Evolutionary conservation across 2,113 vertebrate genomes (phyloP), one percentile per base, ranked within the genome.

Genomic region (Melanerpes formicivorus): DNA sequence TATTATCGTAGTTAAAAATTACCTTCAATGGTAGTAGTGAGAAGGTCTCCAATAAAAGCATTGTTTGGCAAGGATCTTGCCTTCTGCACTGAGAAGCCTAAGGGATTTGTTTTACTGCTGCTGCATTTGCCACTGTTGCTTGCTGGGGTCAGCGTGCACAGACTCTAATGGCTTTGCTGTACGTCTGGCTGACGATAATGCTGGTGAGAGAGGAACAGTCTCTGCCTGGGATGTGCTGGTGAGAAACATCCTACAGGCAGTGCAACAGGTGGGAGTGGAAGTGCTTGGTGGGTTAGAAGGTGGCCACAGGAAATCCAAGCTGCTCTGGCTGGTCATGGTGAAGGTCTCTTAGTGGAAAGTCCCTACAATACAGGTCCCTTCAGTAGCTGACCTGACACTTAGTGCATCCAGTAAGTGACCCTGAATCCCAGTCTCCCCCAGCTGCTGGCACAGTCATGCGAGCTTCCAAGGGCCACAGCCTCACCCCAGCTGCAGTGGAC

Each of bases 351-450:
- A 9, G 18, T 16, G 12, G 18, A 32, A 40, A 29, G n/a, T 50
- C 13, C 1, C 1, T 29, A 11, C 14, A 27, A 14, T 0, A 0
- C n/a, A 15, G 27, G 29, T 64, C 48, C 10, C 10, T 21, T 10
- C 21, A 21, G 6, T 9, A 63, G 64, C 30, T 54, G 37, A 10
- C 56, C 50, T 11, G 40, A 27, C 22, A 7, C 30, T 34, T 29
- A 25, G 5, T 32, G 32, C 58, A 2, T 25, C 10, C 11, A 10
- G n/a, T 37, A 65, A 6, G n/a, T 29, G 37, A 11, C 14, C 21
- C n/a, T 26, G 60, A 26, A n/a, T 73, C 19, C 80, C 37, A 55
- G 30, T 54, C 25, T 40, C n/a, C 18, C 21, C 29, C 34, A 29
- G 34, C 29, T 48, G 32, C 52, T n/a, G 40, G 13, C 64, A 18